A percentile compares a stretch with the other conserved stretches of the same genome.
Conservation (phyloP, 2,797 vertebrate species). For the Nothura maculosa region DNA sequence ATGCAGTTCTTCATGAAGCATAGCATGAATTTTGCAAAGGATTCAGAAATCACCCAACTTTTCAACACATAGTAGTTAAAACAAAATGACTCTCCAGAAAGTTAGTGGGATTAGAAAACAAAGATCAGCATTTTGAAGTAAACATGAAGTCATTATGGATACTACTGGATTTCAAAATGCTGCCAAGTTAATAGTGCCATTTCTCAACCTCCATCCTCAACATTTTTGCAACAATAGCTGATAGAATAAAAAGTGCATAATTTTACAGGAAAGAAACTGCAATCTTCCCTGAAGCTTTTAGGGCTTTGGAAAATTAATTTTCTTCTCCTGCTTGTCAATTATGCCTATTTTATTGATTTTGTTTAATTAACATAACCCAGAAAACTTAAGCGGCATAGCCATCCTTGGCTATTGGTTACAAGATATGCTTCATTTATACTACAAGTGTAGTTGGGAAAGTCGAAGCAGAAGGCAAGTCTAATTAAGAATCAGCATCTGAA, state of each 20-base stretch:
- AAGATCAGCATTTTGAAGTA: neutral
- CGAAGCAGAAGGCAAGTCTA: conserved; percentile 25
- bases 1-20: neutral
- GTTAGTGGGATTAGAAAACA: neutral
- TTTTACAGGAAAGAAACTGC: conserved; percentile 32
- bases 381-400: conserved; percentile 21
- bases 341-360: conserved; percentile 49
- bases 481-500: conserved; percentile 14
- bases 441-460: conserved; percentile 9
- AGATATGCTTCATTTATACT: conserved; percentile 42
- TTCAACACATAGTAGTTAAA: neutral
- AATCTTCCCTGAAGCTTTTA: conserved; percentile 23
- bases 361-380: conserved; percentile 43
- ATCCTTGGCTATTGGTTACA: neutral
- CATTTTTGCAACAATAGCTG: conserved; percentile 3
- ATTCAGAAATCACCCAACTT: neutral
- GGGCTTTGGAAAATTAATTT: conserved; percentile 30
- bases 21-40: neutral
- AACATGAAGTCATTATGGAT: neutral
- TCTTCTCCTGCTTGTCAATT: conserved; percentile 9
- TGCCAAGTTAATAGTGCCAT: neutral
- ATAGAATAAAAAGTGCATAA: conserved; percentile 26
- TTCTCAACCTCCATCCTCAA: neutral
- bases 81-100: neutral
- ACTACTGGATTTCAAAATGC: neutral